Evolutionary conservation across 2,888 invertebrate genomes (phyloP).

Genomic region (Vanessa cardui): DNA sequence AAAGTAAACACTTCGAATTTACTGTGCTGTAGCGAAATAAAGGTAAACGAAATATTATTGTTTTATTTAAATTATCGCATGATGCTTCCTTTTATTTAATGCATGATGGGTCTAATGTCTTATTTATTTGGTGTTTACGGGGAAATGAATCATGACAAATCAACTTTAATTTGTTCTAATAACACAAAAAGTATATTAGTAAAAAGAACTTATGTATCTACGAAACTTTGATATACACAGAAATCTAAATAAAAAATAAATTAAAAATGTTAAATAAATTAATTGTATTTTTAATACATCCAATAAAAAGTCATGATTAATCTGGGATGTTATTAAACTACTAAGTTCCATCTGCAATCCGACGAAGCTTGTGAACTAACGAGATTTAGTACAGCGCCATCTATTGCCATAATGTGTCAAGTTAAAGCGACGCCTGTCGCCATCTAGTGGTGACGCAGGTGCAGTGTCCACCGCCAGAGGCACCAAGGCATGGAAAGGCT

Average conservation of each 20-base stretch:
- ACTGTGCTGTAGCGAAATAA: slow-evolving; percentile 77
- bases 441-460: slow-evolving; percentile 93
- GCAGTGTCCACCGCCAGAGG: slow-evolving; percentile 95
- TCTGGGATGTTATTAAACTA: background rate
- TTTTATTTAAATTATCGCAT: slow-evolving; percentile 64
- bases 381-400: slow-evolving; percentile 52
- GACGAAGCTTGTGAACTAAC: background rate
- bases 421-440: slow-evolving; percentile 77
- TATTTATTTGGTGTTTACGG: slow-evolving; percentile 1
- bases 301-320: background rate
- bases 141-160: background rate
- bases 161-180: background rate
- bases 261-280: background rate
- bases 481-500: slow-evolving; percentile 96
- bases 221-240: no score
- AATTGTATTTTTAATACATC: no score
- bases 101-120: slow-evolving; percentile 48
- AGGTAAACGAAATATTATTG: slow-evolving; percentile 60
- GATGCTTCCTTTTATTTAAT: slow-evolving; percentile 45
- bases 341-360: background rate
- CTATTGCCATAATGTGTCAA: slow-evolving; percentile 51
- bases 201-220: no score
- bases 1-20: slow-evolving; percentile 42
- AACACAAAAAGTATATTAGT: no score
- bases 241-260: no score